These are phyloP conservation scores for Musca vetustissima DNA, from an alignment of 1,140 invertebrate species.

Conservation along the genomic window DNA sequence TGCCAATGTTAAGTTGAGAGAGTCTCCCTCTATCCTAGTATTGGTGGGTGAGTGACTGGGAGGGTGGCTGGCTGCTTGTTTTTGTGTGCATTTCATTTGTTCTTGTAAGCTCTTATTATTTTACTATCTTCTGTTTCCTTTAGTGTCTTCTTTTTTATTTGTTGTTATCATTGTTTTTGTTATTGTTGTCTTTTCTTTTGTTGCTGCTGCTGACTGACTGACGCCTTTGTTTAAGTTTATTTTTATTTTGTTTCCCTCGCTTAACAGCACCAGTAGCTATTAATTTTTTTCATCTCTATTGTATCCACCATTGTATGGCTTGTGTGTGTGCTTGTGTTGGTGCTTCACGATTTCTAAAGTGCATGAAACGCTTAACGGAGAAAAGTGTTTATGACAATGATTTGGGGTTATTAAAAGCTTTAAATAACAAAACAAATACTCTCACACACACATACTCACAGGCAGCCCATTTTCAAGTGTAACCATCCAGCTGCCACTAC, in stretches of 20 bases:
- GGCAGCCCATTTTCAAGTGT: no score
- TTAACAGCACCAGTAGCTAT: slow-evolving; percentile 2
- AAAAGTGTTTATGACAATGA: slow-evolving; percentile 13
- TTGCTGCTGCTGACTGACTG: background rate
- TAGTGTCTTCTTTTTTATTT: background rate
- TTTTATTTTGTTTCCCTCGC: slow-evolving; percentile 7
- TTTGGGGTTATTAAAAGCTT: slow-evolving; percentile 9
- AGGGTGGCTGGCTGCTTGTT: slow-evolving; percentile 1
- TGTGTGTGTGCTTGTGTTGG: background rate
- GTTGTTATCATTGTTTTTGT: background rate
- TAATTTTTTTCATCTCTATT: background rate
- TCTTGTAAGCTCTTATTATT: slow-evolving; percentile 12
- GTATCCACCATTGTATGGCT: background rate
- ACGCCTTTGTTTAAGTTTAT: slow-evolving; percentile 1
- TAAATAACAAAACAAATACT: slow-evolving; percentile 3
- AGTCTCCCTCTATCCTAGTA: no score
- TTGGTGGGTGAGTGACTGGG: background rate
- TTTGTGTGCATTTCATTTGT: slow-evolving; percentile 1
- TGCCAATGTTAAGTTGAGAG: no score
- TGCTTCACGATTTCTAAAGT: slow-evolving; percentile 14
- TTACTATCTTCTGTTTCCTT: background rate
- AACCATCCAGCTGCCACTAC: no score
- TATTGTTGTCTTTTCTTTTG: slow-evolving; percentile 12
- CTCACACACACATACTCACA: no score
- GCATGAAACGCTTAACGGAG: slow-evolving; percentile 9